A percentile compares a stretch with the other conserved stretches of the same genome.
These are phyloP conservation scores for Pseudeuparius sepicola DNA, from an alignment of 2,888 invertebrate genomes.

Conservation along the genomic window DNA sequence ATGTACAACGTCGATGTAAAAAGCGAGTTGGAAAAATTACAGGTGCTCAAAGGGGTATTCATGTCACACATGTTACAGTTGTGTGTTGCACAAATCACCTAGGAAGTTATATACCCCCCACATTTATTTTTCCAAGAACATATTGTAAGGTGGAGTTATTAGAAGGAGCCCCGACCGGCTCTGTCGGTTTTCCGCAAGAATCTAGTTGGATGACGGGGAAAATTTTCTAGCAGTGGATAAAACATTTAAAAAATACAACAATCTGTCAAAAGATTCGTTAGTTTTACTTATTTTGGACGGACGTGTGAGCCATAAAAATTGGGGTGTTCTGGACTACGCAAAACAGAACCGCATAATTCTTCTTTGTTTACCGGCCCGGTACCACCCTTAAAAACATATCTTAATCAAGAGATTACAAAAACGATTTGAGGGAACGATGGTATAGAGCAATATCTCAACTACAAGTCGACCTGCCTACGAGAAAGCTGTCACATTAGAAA, in stretches of 20 bases:
- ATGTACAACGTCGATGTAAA: slow-evolving; percentile 3
- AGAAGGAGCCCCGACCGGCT: too few species aligned
- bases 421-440: too few species aligned
- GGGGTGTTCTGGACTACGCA: slow-evolving; percentile 3
- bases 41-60: slow-evolving; percentile 1
- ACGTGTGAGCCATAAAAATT: neutral
- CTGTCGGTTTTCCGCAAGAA: slow-evolving; percentile 3
- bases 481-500: too few species aligned
- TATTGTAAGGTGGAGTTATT: slow-evolving; percentile 1
- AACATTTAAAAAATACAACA: slow-evolving; percentile 1
- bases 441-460: too few species aligned
- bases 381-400: slow-evolving; percentile 3
- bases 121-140: slow-evolving; percentile 1
- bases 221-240: too few species aligned
- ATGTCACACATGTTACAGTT: neutral
- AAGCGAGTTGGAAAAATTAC: slow-evolving; percentile 1
- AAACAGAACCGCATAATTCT: neutral
- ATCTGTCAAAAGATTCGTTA: slow-evolving; percentile 3
- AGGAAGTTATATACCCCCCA: slow-evolving; percentile 2
- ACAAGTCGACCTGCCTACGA: too few species aligned
- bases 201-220: slow-evolving; percentile 3
- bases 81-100: slow-evolving; percentile 1
- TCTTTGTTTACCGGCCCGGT: neutral
- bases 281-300: slow-evolving; percentile 2
- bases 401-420: too few species aligned